These are phyloP conservation scores for Strix aluco DNA, from an alignment of 2,113 vertebrate genomes.

Conservation along the genomic window DNA sequence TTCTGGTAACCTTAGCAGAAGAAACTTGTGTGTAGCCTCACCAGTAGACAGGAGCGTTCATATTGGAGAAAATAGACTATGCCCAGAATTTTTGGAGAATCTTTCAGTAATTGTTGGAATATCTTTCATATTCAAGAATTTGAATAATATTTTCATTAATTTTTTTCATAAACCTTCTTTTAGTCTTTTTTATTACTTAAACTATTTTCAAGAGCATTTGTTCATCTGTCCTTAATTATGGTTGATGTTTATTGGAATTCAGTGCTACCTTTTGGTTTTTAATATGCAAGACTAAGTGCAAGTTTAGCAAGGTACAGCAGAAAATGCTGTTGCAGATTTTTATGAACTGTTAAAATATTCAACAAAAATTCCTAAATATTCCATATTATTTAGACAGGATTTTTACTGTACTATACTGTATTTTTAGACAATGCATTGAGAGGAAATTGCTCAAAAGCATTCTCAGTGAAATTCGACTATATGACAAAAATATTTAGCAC, in stretches of 20 bases:
- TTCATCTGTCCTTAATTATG: neutral
- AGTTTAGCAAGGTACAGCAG: neutral
- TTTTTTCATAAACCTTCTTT: neutral
- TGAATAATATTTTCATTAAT: neutral
- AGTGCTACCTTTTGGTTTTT: neutral
- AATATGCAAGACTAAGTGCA: neutral
- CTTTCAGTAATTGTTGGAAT: neutral
- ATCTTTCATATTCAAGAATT: neutral
- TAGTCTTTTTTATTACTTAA: neutral
- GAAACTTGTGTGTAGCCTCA: neutral
- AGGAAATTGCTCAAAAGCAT: neutral
- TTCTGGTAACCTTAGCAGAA: neutral
- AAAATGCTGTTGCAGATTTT: neutral
- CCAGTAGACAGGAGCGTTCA: neutral
- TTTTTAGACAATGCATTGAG: neutral
- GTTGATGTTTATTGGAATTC: neutral
- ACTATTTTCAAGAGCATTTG: neutral
- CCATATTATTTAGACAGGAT: neutral
- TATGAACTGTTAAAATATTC: neutral
- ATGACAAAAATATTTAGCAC: neutral
- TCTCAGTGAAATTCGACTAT: neutral
- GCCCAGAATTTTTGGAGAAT: neutral
- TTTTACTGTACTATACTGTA: neutral
- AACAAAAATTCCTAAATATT: neutral
- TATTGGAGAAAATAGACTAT: neutral